phyloP scores from a whole-genome alignment of 2,888 invertebrate species.

The Nebria salina region DNA sequence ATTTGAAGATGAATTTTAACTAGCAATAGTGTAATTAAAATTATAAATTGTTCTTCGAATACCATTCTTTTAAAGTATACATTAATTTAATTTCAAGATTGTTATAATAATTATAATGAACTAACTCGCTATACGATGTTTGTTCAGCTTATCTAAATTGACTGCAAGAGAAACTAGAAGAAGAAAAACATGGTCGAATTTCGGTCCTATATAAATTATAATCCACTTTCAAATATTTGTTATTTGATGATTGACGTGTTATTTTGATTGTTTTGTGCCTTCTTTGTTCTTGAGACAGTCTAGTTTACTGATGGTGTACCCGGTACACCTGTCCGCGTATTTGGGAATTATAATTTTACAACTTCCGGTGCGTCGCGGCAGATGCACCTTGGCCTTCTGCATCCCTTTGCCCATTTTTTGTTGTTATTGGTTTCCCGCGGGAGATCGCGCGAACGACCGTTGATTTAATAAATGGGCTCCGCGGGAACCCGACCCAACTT shows the following conservation, averaged over 20 bases:
- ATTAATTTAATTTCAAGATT: too few relatives aligned
- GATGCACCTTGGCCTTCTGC: slow-evolving; percentile 51
- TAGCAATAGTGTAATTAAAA: too few relatives aligned
- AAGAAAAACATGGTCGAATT: too few relatives aligned
- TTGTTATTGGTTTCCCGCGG: neutral
- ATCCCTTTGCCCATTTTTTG: slow-evolving; percentile 1
- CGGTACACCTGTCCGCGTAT: slow-evolving; percentile 56
- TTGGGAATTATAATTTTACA: slow-evolving; percentile 57
- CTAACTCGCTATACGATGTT: too few relatives aligned
- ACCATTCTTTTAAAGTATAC: too few relatives aligned
- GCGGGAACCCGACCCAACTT: slow-evolving; percentile 3
- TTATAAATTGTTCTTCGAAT: too few relatives aligned
- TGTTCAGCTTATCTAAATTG: too few relatives aligned
- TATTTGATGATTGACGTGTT: slow-evolving; percentile 13
- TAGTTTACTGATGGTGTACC: slow-evolving; percentile 48
- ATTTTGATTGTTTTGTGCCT: slow-evolving; percentile 13
- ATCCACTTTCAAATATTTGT: slow-evolving; percentile 8
- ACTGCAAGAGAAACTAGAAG: too few relatives aligned
- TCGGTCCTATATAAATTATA: neutral
- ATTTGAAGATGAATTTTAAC: too few relatives aligned
- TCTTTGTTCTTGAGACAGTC: slow-evolving; percentile 23
- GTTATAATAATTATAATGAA: too few relatives aligned
- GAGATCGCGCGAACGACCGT: neutral
- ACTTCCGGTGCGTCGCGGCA: slow-evolving; percentile 55
- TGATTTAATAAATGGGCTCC: slow-evolving; percentile 27